Evolutionary conservation across 2,888 invertebrate species (phyloP).

Genomic region (Aphodius sticticus): DNA sequence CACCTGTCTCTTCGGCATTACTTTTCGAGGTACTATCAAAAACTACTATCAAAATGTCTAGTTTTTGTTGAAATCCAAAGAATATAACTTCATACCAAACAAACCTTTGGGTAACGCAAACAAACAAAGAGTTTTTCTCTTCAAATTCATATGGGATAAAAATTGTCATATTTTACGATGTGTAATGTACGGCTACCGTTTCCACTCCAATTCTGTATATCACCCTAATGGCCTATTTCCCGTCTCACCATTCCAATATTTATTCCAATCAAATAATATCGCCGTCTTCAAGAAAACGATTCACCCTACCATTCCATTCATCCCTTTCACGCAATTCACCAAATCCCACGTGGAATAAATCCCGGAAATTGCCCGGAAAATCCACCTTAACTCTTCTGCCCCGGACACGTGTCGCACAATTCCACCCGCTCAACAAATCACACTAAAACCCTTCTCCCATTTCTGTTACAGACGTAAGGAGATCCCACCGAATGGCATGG

Average conservation of each 20-base stretch:
- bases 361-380: not conserved
- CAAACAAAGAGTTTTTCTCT: too few species aligned
- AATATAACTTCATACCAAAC: too few species aligned
- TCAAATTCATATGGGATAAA: too few species aligned
- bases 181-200: not conserved
- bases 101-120: too few species aligned
- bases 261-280: conserved; percentile 4
- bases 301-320: not conserved
- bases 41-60: too few species aligned
- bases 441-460: not conserved
- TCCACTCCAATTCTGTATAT: not conserved
- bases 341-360: not conserved
- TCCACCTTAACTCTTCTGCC: not conserved
- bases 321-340: not conserved
- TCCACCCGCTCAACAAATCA: not conserved
- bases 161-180: too few species aligned
- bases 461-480: conserved; percentile 60
- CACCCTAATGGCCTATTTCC: not conserved
- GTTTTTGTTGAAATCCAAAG: too few species aligned
- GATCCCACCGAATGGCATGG: conserved; percentile 66
- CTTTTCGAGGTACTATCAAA: too few species aligned
- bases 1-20: too few species aligned
- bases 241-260: not conserved
- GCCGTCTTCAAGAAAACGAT: not conserved
- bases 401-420: not conserved